Conservation (phyloP, 1,140 invertebrate species). For the Drosophila repleta region DNA sequence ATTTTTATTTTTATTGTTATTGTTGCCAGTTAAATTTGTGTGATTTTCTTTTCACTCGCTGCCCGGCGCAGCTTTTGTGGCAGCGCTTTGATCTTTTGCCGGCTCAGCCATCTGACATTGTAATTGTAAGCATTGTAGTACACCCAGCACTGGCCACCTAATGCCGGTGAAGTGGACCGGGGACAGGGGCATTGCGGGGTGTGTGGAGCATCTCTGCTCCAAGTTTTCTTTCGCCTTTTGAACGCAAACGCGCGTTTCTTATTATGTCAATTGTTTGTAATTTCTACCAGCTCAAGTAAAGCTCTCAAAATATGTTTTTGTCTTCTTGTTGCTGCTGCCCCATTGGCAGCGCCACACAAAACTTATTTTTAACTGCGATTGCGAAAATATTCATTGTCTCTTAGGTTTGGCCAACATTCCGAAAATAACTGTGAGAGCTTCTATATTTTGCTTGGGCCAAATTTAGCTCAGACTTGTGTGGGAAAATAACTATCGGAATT, state of each 20-base stretch:
- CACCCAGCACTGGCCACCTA: slow-evolving; percentile 7
- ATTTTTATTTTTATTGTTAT: slow-evolving; percentile 66
- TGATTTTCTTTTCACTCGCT: slow-evolving; percentile 52
- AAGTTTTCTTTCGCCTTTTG: slow-evolving; percentile 48
- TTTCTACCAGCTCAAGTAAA: slow-evolving; percentile 37
- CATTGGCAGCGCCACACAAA: slow-evolving; percentile 20
- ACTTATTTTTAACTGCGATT: slow-evolving; percentile 6
- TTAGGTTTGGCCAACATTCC: background rate
- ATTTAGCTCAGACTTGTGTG: too few species aligned
- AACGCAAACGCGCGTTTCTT: slow-evolving; percentile 50
- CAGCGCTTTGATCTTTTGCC: slow-evolving; percentile 74
- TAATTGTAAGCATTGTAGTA: slow-evolving; percentile 59
- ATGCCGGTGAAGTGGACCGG: slow-evolving; percentile 8
- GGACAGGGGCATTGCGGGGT: too few species aligned
- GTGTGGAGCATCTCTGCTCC: slow-evolving; percentile 33
- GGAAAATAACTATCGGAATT: too few species aligned
- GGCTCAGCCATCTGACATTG: slow-evolving; percentile 62
- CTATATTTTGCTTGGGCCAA: too few species aligned
- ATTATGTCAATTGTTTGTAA: slow-evolving; percentile 73
- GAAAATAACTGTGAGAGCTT: background rate
- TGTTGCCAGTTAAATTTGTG: slow-evolving; percentile 63
- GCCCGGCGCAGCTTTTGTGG: slow-evolving; percentile 45
- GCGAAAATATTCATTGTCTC: background rate
- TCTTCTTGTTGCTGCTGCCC: slow-evolving; percentile 12
- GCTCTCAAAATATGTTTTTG: background rate